Percentiles rank a stretch among this genome's conserved stretches.
These are phyloP conservation scores for Drosophila fulvimacula DNA, from an alignment of 2,888 invertebrate species.

Conservation along the genomic window DNA sequence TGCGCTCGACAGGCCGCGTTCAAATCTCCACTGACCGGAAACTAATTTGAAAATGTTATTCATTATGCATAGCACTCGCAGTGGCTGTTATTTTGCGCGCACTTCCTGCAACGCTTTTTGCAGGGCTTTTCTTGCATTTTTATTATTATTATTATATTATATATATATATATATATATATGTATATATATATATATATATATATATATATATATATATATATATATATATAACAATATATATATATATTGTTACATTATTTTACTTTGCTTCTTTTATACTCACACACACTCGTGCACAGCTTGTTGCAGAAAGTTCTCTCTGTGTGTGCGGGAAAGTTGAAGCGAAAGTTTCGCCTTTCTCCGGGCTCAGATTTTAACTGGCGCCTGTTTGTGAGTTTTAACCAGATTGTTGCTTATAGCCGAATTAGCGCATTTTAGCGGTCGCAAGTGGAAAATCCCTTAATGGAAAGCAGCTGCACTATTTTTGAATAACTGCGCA, in stretches of 20 bases:
- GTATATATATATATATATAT: conserved; percentile 7
- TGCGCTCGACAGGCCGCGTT: conserved; percentile 69
- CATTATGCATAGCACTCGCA: conserved; percentile 71
- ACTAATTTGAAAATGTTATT: conserved; percentile 80
- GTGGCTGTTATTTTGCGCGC: conserved; percentile 59
- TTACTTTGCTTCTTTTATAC: conserved; percentile 1
- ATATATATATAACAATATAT: conserved; percentile 6
- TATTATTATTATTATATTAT: conserved; percentile 6
- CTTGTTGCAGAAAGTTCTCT: conserved; percentile 35
- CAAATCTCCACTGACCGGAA: conserved; percentile 79
- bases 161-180: conserved; percentile 5
- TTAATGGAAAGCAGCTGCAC: conserved; percentile 16
- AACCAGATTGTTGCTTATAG: conserved; percentile 69
- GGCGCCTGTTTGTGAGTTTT: conserved; percentile 52
- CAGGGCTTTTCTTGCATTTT: conserved; percentile 26
- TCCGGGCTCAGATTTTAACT: conserved; percentile 54
- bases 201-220: conserved; percentile 4
- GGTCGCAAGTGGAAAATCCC: conserved; percentile 24
- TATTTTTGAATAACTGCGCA: not conserved
- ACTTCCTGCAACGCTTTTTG: conserved; percentile 53
- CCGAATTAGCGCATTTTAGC: conserved; percentile 57
- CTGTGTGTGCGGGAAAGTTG: conserved; percentile 51
- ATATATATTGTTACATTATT: conserved; percentile 7
- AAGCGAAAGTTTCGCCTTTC: conserved; percentile 47
- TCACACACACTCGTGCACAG: conserved; percentile 1